Evolutionary conservation across 2,797 vertebrate genomes (phyloP), one percentile per base, ranked within the genome.

Genomic region (Emydoidea blandingii): DNA sequence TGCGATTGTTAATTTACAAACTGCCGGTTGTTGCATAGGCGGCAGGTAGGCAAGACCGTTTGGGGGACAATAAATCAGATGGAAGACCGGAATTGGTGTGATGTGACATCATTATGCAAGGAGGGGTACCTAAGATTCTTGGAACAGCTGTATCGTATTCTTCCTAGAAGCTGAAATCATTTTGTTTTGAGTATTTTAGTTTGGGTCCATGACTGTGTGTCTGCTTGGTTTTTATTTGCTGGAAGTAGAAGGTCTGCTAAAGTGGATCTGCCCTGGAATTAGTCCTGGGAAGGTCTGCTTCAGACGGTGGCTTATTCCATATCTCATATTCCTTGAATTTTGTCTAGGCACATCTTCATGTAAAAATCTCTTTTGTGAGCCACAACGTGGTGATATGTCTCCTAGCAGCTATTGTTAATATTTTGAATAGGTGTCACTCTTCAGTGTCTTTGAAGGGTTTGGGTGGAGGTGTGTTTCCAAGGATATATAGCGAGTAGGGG

Each of bases 1-100:
- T 95, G 86, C 85, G 94, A 95, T 95, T 95, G 96, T 49, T 95
- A 92, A 96, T 94, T 97, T 95, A 87, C 90, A 65, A 96, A 93
- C 94, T 89, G 85, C 79, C 53, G 15, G 91, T 93, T 94, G 89
- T 49, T 96, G 81, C 90, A 78, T 88, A 96, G 96, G 95, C 93
- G 84, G 90, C 95, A 94, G 93, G 94, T 92, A 97, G 93, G 97
- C 96, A 97, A 95, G 93, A 97, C 44, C 85, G 4, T 87, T 96
- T 96, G 90, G 94, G 95, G 85, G 59, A 94, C 91, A 96, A 97
- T 97, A 95, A 50, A 94, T 97, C 96, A 97, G 94, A 85, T 16
- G 0, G 83, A 29, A 97, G 92, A 93, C 94, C 87, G 87, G 85
- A 92, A 93, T 92, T 97, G 93, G 93, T 95, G 96, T 98, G 95